phyloP scores from a whole-genome alignment of 2,113 vertebrate genomes.

The Romanogobio albipinnatus region DNA sequence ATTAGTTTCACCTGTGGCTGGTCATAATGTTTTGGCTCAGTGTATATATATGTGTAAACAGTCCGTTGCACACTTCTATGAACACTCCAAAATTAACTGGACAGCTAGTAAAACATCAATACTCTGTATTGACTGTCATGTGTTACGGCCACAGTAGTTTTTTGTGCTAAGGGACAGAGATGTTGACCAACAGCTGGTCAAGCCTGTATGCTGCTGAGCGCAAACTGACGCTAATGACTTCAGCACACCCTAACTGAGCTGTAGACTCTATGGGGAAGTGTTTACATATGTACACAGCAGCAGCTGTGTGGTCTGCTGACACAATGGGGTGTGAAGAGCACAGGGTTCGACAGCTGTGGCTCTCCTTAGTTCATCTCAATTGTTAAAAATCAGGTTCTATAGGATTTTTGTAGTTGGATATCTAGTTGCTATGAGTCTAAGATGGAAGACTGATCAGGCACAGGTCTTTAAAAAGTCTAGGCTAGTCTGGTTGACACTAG shows the following conservation, averaged over 20 bases:
- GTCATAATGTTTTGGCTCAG: too few species aligned
- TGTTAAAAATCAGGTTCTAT: neutral
- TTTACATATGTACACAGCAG: conserved; percentile 20
- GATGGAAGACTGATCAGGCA: neutral
- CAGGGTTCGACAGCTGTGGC: neutral
- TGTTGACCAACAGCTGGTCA: conserved; percentile 27
- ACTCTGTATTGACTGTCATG: too few species aligned
- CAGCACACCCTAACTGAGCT: conserved; percentile 2
- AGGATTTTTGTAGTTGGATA: neutral
- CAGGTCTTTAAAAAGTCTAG: neutral
- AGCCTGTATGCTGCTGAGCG: conserved; percentile 8
- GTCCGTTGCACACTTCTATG: too few species aligned
- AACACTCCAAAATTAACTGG: too few species aligned
- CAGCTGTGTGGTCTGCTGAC: conserved; percentile 8
- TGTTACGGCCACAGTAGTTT: neutral
- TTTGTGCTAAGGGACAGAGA: neutral
- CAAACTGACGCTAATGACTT: conserved; percentile 4
- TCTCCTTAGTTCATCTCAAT: neutral
- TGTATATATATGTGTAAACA: too few species aligned
- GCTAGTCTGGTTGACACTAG: neutral
- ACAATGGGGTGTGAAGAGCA: conserved; percentile 13
- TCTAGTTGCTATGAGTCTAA: neutral
- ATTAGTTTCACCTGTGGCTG: too few species aligned
- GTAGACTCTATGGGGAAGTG: conserved; percentile 16
- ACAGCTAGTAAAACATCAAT: too few species aligned